Conservation (phyloP, 2,888 invertebrate genomes). For the Sialis fuliginosa region DNA sequence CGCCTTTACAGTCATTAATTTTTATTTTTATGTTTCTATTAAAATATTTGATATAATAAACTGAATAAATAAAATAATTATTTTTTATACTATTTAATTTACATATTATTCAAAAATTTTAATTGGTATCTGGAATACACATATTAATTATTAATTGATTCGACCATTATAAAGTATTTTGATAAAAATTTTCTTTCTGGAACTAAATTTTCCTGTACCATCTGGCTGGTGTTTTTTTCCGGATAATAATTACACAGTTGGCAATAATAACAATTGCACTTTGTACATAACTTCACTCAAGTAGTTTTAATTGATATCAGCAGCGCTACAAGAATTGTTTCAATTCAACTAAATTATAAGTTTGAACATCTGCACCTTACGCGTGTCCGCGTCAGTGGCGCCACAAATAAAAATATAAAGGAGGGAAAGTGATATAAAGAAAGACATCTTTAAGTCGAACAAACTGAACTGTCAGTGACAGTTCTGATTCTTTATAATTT, state of each 20-base stretch:
- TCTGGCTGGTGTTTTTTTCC: not conserved
- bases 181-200: too few species aligned
- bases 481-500: not conserved
- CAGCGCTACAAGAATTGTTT: slow-evolving; percentile 1
- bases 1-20: too few species aligned
- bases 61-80: too few species aligned
- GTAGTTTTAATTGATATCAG: slow-evolving; percentile 4
- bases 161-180: too few species aligned
- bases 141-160: too few species aligned
- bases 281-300: slow-evolving; percentile 1
- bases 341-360: slow-evolving; percentile 5
- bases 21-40: too few species aligned
- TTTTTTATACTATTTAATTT: too few species aligned
- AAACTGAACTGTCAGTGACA: not conserved
- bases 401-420: not conserved
- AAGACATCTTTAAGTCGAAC: not conserved
- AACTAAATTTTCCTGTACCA: too few species aligned
- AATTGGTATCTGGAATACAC: too few species aligned
- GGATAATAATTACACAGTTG: slow-evolving; percentile 1
- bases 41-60: too few species aligned
- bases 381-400: not conserved
- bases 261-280: slow-evolving; percentile 3
- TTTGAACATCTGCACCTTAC: not conserved
- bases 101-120: too few species aligned
- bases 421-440: not conserved